Conservation (phyloP, 2,113 vertebrate genomes). For the Phylloscopus trochilus region DNA sequence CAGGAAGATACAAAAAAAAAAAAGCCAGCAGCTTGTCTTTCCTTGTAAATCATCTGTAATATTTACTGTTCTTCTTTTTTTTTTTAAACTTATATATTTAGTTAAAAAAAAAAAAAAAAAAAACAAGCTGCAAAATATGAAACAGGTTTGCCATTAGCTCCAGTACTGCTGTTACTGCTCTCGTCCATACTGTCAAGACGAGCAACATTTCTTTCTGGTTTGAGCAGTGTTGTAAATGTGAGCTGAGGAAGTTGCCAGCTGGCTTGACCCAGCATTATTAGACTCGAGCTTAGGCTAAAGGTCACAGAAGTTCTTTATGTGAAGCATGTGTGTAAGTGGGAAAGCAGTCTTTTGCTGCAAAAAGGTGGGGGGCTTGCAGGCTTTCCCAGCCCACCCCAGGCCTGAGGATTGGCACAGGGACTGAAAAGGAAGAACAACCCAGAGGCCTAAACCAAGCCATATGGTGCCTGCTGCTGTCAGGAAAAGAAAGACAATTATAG, state of each 20-base stretch:
- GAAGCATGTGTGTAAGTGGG: slow-evolving; percentile 39
- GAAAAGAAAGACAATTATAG: neutral
- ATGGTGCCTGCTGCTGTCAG: slow-evolving; percentile 48
- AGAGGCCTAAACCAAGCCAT: slow-evolving; percentile 19
- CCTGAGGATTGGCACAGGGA: neutral
- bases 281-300: slow-evolving; percentile 3
- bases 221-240: slow-evolving; percentile 21
- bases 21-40: neutral
- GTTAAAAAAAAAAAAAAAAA: neutral
- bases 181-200: neutral
- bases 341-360: neutral
- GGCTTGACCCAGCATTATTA: slow-evolving; percentile 41
- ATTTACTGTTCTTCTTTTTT: neutral
- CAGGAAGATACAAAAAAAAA: neutral
- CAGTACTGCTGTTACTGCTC: neutral
- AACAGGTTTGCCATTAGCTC: neutral
- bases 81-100: neutral
- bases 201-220: neutral
- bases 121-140: neutral
- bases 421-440: slow-evolving; percentile 29
- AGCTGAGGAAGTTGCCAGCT: slow-evolving; percentile 50
- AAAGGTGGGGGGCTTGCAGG: neutral
- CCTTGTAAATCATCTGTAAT: neutral
- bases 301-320: slow-evolving; percentile 34
- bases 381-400: rapidly evolving